Evolutionary conservation across 2,113 vertebrate genomes (phyloP), one percentile per base, ranked within the genome.

Genomic region (Plecotus auritus): DNA sequence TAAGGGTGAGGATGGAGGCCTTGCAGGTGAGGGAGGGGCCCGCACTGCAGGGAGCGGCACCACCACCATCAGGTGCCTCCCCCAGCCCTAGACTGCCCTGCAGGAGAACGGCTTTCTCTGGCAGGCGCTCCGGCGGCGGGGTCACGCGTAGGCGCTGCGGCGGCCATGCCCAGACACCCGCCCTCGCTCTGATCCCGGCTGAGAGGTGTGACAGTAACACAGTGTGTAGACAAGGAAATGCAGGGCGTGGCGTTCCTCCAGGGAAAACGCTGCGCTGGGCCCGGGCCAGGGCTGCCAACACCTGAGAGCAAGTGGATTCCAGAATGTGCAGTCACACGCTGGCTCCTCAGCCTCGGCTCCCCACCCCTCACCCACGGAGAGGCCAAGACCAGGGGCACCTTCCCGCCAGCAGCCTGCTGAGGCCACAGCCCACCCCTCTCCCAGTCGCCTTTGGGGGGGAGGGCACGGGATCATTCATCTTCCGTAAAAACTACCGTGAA

Each of bases 211-310:
- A 95, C 90, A 88, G 84, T 49, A 81, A 88, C 73, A 84, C 13
- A 59, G 84, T 88, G 72, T 93, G 20, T 5, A 93, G 88, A 97
- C 92, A 69, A 96, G 96, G 95, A 96, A 96, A 95, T 70, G 54
- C 94, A 56, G 2, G 40, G 92, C 0, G 0, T 77, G 94, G 92
- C 73, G 1, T 23, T 82, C 42, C 92, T 95, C 92, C 94, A 95
- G 96, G 94, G 97, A 90, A 94, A 93, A 85, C 1, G 12, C 3
- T 54, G 30, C 8, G 47, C 91, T 90, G 92, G 88, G 56, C 66
- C 9, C 0, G 23, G 61, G 95, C 96, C 92, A 92, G 64, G 72
- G 54, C 69, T 56, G 90, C 92, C 66, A 47, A 83, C 84, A 88
- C 89, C 83, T 89, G 92, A 18, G 45, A 85, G 76, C 51, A 1